Conservation (phyloP, 2,888 invertebrate genomes). For the Mylabris sibirica region DNA sequence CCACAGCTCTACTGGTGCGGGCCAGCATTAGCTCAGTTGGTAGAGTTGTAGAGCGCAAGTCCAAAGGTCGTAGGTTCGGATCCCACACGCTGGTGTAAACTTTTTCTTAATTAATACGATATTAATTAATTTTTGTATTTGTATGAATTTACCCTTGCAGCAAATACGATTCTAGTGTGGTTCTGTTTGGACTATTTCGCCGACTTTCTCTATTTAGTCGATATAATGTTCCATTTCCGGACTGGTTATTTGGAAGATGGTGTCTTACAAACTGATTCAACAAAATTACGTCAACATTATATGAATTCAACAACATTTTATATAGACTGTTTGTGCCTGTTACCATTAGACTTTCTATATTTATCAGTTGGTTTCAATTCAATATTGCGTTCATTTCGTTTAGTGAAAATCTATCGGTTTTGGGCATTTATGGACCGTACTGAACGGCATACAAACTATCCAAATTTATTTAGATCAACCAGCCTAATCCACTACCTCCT, state of each 20-base stretch:
- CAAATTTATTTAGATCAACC: constrained; percentile 92
- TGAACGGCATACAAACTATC: constrained; percentile 98
- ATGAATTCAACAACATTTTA: constrained; percentile 96
- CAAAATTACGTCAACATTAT: constrained; percentile 93
- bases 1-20: too few relatives aligned
- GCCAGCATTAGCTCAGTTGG: too few relatives aligned
- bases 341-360: constrained; percentile 97
- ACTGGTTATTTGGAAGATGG: constrained; percentile 98
- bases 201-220: constrained; percentile 94
- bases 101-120: too few relatives aligned
- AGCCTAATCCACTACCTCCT: constrained; percentile 94
- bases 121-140: too few relatives aligned
- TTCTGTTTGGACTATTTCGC: constrained; percentile 97
- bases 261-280: constrained; percentile 94
- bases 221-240: constrained; percentile 96
- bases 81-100: too few relatives aligned
- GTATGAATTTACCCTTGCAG: constrained; percentile 61
- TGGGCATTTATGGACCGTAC: constrained; percentile 99
- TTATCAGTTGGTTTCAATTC: constrained; percentile 96
- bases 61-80: too few relatives aligned
- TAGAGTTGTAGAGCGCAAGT: too few relatives aligned
- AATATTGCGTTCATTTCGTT: constrained; percentile 91
- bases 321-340: constrained; percentile 96
- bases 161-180: constrained; percentile 90
- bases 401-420: constrained; percentile 97